Percentiles rank a stretch among this genome's conserved stretches.
phyloP scores from a whole-genome alignment of 2,113 vertebrate genomes.

The Nothobranchius furzeri region DNA sequence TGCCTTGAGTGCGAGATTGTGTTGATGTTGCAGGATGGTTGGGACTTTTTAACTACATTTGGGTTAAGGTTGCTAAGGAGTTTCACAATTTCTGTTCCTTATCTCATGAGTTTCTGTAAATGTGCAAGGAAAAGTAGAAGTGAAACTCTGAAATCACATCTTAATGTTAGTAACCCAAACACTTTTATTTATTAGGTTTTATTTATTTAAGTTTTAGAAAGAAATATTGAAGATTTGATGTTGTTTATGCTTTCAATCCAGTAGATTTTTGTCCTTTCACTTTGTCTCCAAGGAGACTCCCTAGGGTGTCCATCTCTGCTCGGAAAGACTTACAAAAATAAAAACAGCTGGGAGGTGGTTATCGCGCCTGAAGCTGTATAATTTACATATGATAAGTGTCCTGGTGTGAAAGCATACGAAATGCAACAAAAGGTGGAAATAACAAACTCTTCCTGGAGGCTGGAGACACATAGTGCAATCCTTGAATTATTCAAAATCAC shows the following conservation, averaged over 20 bases:
- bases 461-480: constrained; percentile 20
- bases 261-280: constrained; percentile 54
- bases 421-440: constrained; percentile 32
- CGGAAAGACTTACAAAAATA: constrained; percentile 56
- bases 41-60: too few relatives aligned
- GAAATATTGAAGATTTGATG: constrained; percentile 6
- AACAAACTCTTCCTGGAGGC: constrained; percentile 37
- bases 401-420: constrained; percentile 69
- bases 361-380: constrained; percentile 42
- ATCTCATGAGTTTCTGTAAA: too few relatives aligned
- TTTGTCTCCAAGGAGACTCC: constrained; percentile 38
- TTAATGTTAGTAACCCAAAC: constrained; percentile 10
- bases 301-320: constrained; percentile 51
- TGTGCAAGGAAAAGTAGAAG: too few relatives aligned
- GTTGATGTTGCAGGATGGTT: too few relatives aligned
- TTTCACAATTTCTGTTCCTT: too few relatives aligned
- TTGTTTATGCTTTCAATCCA: constrained; percentile 54
- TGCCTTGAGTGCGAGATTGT: too few relatives aligned
- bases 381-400: constrained; percentile 76
- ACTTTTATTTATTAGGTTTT: constrained; percentile 21
- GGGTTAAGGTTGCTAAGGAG: too few relatives aligned
- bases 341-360: constrained; percentile 64
- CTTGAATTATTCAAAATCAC: constrained; percentile 43
- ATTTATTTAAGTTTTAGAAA: constrained; percentile 3
- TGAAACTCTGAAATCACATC: neutral